phyloP scores from a whole-genome alignment of 2,797 vertebrate genomes.

The Sebastiscus albofasciatus region DNA sequence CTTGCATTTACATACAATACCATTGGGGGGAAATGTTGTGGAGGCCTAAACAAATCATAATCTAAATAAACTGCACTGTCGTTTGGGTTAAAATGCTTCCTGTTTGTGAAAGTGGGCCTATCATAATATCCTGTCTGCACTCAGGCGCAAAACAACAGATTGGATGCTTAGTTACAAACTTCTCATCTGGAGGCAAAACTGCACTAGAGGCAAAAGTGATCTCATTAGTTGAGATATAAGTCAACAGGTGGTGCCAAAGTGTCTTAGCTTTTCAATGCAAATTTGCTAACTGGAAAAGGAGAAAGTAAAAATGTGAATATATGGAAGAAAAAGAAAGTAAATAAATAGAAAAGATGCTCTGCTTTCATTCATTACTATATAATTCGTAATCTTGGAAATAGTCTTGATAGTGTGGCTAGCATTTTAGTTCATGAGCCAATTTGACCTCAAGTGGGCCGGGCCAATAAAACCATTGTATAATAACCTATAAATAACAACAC shows the following conservation, averaged over 20 bases:
- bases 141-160: slow-evolving; percentile 46
- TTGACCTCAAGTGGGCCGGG: no score
- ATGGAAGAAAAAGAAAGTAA: not conserved
- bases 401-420: not conserved
- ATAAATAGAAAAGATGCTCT: not conserved
- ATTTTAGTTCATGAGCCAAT: no score
- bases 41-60: slow-evolving; percentile 68
- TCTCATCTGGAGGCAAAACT: slow-evolving; percentile 2
- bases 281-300: not conserved
- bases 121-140: slow-evolving; percentile 70
- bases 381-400: not conserved
- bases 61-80: slow-evolving; percentile 66
- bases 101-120: slow-evolving; percentile 64
- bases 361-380: not conserved
- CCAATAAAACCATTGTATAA: no score
- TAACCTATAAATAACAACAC: no score
- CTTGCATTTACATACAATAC: slow-evolving; percentile 70
- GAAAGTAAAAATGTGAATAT: not conserved
- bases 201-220: not conserved
- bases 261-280: not conserved
- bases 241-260: slow-evolving; percentile 5
- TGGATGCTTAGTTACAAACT: slow-evolving; percentile 60
- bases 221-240: not conserved
- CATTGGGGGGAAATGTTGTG: slow-evolving; percentile 35
- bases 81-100: slow-evolving; percentile 71